Conservation (phyloP, 30 jellyfish, hydroid and myxozoan genomes). For the Rhopilema esculentum region DNA sequence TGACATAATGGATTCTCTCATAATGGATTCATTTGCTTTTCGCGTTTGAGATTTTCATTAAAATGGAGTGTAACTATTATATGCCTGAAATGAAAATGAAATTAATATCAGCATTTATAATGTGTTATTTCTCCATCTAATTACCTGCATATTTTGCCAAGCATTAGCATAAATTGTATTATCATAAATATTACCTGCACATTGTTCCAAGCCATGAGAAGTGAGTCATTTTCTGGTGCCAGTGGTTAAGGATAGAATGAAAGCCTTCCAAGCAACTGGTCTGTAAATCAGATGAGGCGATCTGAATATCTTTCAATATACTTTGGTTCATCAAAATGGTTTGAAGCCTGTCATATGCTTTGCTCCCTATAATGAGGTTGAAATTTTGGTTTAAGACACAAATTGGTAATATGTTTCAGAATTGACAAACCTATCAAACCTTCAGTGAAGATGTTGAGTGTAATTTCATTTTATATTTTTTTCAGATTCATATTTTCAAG, state of each 20-base stretch:
- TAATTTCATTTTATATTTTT: neutral
- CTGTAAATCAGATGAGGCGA: slow-evolving; percentile 5
- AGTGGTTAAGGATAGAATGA: slow-evolving; percentile 16
- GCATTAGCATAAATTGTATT: neutral
- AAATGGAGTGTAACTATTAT: slow-evolving; percentile 19
- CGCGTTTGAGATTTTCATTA: slow-evolving; percentile 24
- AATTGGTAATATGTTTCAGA: neutral
- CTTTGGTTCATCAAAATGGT: neutral
- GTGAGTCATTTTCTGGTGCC: slow-evolving; percentile 22
- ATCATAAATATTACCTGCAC: neutral
- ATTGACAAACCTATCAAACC: neutral
- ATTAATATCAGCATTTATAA: neutral
- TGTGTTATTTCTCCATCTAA: neutral
- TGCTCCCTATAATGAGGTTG: neutral
- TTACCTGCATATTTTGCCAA: neutral
- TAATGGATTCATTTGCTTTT: neutral
- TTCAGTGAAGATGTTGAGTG: neutral
- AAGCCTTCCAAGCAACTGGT: slow-evolving; percentile 20
- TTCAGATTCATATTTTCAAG: neutral
- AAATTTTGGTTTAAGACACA: neutral
- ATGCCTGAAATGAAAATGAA: neutral
- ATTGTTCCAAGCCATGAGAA: slow-evolving; percentile 27
- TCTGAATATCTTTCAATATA: neutral
- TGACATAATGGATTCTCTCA: neutral
- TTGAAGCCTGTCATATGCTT: slow-evolving; percentile 5